Conservation (phyloP, 2,113 vertebrate species). For the Psilopsiagon aymara region DNA sequence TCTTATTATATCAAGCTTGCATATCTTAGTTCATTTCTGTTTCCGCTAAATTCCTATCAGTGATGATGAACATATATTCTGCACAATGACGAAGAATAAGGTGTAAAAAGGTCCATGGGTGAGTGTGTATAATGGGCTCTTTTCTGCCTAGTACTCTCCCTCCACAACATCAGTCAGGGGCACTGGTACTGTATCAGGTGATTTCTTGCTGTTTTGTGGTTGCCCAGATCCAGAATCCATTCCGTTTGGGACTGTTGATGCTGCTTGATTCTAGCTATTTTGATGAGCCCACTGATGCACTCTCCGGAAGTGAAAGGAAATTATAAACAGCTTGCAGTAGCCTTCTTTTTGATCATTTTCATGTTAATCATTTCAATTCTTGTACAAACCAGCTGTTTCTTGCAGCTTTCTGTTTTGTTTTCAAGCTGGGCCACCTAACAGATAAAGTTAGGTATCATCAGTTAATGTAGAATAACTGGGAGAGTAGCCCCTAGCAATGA, state of each 20-base stretch:
- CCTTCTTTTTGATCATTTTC: background rate
- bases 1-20: background rate
- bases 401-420: background rate
- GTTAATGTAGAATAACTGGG: background rate
- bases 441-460: background rate
- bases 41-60: background rate
- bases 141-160: background rate
- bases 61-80: background rate
- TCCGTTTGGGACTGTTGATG: background rate
- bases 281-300: background rate
- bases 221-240: background rate
- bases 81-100: background rate
- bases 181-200: background rate
- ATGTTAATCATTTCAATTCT: background rate
- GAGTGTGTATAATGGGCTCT: background rate
- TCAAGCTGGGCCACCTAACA: background rate
- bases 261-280: background rate
- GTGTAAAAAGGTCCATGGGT: background rate
- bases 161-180: background rate
- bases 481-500: background rate
- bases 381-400: background rate
- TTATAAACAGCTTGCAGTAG: background rate
- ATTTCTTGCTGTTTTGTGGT: background rate
- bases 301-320: background rate
- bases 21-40: background rate